phyloP scores from a whole-genome alignment of 2,888 invertebrate genomes.

The Chaetoderma sp. region DNA sequence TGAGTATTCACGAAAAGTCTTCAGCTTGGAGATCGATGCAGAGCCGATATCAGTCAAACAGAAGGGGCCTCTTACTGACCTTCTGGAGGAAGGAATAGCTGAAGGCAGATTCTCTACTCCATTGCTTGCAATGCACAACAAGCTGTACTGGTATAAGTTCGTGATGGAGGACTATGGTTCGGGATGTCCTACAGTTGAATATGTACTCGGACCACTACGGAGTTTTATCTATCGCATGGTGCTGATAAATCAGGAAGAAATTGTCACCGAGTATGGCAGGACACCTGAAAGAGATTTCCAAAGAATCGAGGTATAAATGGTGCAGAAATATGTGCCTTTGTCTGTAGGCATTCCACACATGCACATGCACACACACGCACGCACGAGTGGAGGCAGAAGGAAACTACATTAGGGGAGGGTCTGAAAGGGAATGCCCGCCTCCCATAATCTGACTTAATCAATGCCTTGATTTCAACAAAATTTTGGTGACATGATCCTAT shows the following conservation, averaged over 20 bases:
- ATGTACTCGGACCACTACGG: conserved; percentile 48
- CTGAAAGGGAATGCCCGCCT: no score
- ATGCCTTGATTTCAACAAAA: no score
- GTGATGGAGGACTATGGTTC: conserved; percentile 43
- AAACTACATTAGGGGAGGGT: no score
- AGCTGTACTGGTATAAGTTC: conserved; percentile 61
- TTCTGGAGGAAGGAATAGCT: conserved; percentile 36
- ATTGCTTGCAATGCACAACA: conserved; percentile 56
- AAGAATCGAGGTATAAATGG: conserved; percentile 39
- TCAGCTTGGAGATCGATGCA: no score
- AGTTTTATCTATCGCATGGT: conserved; percentile 57
- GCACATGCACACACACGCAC: no score
- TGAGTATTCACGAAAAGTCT: no score
- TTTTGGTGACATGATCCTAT: no score
- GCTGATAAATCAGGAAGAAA: conserved; percentile 43
- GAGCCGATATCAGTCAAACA: no score
- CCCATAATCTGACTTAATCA: no score
- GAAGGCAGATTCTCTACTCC: conserved; percentile 42
- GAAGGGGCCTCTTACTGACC: conserved; percentile 9
- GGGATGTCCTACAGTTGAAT: conserved; percentile 49
- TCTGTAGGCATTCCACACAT: no score
- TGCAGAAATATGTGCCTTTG: no score
- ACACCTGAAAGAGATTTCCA: conserved; percentile 43
- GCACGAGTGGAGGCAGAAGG: no score
- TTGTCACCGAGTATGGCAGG: conserved; percentile 60